phyloP scores from a whole-genome alignment of 2,113 vertebrate genomes.

The Shinisaurus crocodilurus region DNA sequence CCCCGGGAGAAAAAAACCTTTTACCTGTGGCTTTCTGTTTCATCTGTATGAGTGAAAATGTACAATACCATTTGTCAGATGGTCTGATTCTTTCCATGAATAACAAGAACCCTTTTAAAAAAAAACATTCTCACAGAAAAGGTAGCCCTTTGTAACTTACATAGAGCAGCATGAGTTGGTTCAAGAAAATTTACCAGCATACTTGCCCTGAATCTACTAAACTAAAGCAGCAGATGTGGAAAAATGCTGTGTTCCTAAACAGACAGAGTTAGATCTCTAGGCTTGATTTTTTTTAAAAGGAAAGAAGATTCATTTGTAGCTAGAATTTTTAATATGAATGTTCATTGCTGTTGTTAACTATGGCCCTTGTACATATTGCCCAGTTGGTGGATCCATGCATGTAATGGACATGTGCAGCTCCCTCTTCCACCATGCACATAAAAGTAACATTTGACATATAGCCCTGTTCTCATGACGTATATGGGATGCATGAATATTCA shows the following conservation, averaged over 20 bases:
- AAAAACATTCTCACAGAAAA: neutral
- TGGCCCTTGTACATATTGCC: neutral
- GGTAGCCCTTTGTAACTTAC: neutral
- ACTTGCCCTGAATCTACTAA: neutral
- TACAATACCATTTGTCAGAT: neutral
- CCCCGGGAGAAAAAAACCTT: neutral
- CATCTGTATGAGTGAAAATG: neutral
- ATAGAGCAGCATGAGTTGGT: neutral
- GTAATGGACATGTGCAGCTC: neutral
- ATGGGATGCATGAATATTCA: neutral
- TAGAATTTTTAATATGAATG: neutral
- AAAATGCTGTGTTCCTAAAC: neutral
- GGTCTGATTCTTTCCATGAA: constrained; percentile 9
- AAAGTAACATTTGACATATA: neutral
- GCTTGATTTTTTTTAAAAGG: neutral
- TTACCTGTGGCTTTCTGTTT: constrained; percentile 6
- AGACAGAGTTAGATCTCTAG: neutral
- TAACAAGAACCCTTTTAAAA: neutral
- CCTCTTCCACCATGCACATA: neutral
- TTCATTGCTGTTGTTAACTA: neutral
- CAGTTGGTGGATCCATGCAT: neutral
- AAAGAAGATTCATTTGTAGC: neutral
- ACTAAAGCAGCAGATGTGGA: neutral
- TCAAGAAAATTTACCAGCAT: neutral
- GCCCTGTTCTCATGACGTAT: neutral